These are phyloP conservation scores for Spodoptera littoralis DNA, from an alignment of 2,888 invertebrate genomes.

Conservation along the genomic window DNA sequence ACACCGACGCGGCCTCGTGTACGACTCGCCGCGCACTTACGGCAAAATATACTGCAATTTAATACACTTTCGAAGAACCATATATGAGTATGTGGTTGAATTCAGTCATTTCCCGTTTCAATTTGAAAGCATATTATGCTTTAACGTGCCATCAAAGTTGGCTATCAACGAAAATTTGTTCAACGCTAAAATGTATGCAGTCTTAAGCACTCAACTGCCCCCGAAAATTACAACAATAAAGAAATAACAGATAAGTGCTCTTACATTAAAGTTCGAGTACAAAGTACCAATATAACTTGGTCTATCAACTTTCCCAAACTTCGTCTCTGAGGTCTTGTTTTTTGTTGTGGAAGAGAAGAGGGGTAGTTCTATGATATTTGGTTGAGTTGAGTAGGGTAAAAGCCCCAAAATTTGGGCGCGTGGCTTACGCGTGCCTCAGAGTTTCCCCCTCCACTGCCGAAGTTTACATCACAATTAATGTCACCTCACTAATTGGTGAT, in stretches of 20 bases:
- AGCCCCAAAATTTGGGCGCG: slow-evolving; percentile 72
- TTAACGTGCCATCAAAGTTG: slow-evolving; percentile 47
- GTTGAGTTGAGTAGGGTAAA: slow-evolving; percentile 61
- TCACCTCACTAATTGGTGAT: slow-evolving; percentile 79
- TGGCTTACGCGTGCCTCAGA: slow-evolving; percentile 73
- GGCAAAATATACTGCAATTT: background rate
- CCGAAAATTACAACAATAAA: slow-evolving; percentile 74
- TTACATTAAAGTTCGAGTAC: slow-evolving; percentile 60
- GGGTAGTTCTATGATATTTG: slow-evolving; percentile 36
- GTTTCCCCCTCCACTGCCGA: slow-evolving; percentile 62
- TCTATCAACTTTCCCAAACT: background rate
- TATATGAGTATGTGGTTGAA: slow-evolving; percentile 6
- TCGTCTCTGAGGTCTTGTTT: background rate
- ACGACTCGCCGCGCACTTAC: background rate
- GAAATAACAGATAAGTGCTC: slow-evolving; percentile 72
- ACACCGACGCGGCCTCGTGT: background rate
- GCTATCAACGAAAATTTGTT: slow-evolving; percentile 51
- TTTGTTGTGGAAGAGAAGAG: slow-evolving; percentile 1
- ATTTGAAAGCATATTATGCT: slow-evolving; percentile 33
- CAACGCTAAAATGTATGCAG: slow-evolving; percentile 61
- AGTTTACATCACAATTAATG: slow-evolving; percentile 81
- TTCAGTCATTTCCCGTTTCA: slow-evolving; percentile 16
- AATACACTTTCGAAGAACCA: slow-evolving; percentile 21
- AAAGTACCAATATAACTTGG: slow-evolving; percentile 43
- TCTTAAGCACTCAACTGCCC: slow-evolving; percentile 71